Conservation (phyloP, 2,113 vertebrate species). For the Rhagologus leucostigma region DNA sequence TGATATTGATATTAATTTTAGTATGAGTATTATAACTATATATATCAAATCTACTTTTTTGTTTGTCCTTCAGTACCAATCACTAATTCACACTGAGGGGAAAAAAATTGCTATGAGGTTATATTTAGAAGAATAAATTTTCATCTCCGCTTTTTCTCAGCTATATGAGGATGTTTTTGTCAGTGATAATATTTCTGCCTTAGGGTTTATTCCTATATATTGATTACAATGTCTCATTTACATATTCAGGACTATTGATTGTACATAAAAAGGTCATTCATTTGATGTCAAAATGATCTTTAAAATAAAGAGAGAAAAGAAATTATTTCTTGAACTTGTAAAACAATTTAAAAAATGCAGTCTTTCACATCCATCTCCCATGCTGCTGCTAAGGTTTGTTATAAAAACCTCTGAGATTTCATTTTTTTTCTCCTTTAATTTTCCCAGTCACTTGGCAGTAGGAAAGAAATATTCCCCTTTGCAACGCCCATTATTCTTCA, state of each 20-base stretch:
- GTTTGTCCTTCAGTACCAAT: neutral
- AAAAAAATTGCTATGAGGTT: neutral
- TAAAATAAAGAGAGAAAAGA: neutral
- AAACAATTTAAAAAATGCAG: neutral
- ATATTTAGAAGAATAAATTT: neutral
- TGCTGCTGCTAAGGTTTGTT: neutral
- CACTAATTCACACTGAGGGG: neutral
- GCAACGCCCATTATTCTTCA: conserved; percentile 8
- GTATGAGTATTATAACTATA: neutral
- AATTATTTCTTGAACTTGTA: neutral
- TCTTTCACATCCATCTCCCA: neutral
- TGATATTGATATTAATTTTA: neutral
- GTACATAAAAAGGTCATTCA: neutral
- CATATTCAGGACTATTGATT: conserved; percentile 20
- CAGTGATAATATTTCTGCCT: neutral
- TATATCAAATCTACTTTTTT: neutral
- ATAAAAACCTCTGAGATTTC: neutral
- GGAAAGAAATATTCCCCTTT: neutral
- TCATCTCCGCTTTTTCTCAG: neutral
- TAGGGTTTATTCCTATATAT: neutral
- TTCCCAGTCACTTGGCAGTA: neutral
- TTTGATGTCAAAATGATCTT: neutral
- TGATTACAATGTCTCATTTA: neutral
- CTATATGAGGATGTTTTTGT: neutral
- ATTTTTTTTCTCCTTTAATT: neutral